A percentile compares a stretch with the other conserved stretches of the same genome.
These are phyloP conservation scores for Hirtodrosophila cameraria DNA, from an alignment of 2,888 invertebrate species.

Conservation along the genomic window DNA sequence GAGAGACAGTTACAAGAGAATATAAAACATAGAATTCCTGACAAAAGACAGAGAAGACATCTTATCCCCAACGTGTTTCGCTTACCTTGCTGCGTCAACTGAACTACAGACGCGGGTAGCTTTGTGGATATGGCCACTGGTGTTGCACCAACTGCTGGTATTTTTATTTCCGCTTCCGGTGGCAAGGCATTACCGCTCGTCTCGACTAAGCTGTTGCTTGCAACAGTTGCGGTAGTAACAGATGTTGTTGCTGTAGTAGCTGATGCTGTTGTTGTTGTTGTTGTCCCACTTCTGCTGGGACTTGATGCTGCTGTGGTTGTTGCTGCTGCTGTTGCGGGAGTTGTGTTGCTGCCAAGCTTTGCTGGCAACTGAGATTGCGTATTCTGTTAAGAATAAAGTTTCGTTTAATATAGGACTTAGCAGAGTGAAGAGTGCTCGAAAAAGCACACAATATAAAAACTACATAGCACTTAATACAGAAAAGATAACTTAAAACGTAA, in stretches of 20 bases:
- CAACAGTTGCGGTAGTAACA: constrained; percentile 19
- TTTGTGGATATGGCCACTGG: constrained; percentile 87
- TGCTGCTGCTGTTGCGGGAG: constrained; percentile 15
- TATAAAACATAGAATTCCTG: constrained; percentile 17
- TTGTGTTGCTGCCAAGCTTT: constrained; percentile 48
- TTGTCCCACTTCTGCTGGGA: constrained; percentile 28
- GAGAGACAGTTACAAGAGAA: constrained; percentile 34
- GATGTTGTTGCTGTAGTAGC: constrained; percentile 10
- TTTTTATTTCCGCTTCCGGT: constrained; percentile 86
- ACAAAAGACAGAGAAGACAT: not conserved
- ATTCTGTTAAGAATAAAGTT: constrained; percentile 63
- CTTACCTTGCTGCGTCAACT: constrained; percentile 87
- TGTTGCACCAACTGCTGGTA: constrained; percentile 86
- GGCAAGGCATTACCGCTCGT: constrained; percentile 76
- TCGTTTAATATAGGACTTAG: not conserved
- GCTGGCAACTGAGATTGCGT: constrained; percentile 81
- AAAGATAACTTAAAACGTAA: too few relatives aligned
- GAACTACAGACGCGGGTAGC: constrained; percentile 87
- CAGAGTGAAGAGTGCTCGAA: too few relatives aligned
- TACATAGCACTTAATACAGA: too few relatives aligned
- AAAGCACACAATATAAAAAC: too few relatives aligned
- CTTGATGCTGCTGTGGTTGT: constrained; percentile 25
- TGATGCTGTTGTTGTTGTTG: constrained; percentile 12
- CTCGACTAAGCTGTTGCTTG: constrained; percentile 46
- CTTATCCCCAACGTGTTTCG: constrained; percentile 6